These are phyloP conservation scores for Melipona quadrifasciata DNA, from an alignment of 1,140 invertebrate genomes.

Conservation along the genomic window DNA sequence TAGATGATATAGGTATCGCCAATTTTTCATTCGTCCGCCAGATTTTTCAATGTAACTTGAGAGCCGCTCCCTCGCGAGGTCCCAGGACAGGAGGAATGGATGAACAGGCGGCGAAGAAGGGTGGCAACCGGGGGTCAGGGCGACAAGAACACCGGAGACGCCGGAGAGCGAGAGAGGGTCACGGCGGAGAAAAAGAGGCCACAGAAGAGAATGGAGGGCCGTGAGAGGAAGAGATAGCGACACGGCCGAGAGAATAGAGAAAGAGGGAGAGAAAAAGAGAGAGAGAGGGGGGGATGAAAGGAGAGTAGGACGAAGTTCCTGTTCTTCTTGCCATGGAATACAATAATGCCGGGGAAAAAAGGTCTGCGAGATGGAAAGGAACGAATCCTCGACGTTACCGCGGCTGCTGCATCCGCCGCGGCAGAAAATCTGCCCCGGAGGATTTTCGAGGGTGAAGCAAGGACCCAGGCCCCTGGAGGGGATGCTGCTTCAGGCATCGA, in stretches of 20 bases:
- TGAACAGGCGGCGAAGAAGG: slow-evolving; percentile 62
- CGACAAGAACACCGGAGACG: slow-evolving; percentile 63
- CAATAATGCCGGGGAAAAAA: slow-evolving; percentile 63
- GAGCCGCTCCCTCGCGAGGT: slow-evolving; percentile 68
- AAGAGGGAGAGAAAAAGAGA: slow-evolving; percentile 52
- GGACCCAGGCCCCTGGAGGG: slow-evolving; percentile 33
- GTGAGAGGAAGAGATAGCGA: slow-evolving; percentile 54
- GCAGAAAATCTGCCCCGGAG: slow-evolving; percentile 60
- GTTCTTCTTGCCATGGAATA: slow-evolving; percentile 51
- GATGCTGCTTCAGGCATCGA: slow-evolving; percentile 72
- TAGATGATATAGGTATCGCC: slow-evolving; percentile 69
- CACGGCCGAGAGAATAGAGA: slow-evolving; percentile 48
- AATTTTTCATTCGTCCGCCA: slow-evolving; percentile 70
- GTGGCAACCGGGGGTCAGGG: slow-evolving; percentile 52
- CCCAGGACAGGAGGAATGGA: slow-evolving; percentile 67
- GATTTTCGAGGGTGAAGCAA: slow-evolving; percentile 46
- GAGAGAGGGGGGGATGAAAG: slow-evolving; percentile 35
- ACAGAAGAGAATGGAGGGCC: slow-evolving; percentile 35
- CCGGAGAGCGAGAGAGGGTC: slow-evolving; percentile 15
- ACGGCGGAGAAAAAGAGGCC: slow-evolving; percentile 53
- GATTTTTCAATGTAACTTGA: slow-evolving; percentile 72
- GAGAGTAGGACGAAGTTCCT: slow-evolving; percentile 23
- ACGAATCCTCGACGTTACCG: slow-evolving; percentile 64
- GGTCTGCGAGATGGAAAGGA: slow-evolving; percentile 63
- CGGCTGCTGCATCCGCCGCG: slow-evolving; percentile 60